Base-by-base conservation (phyloP, 2,797 vertebrate species). In the Parotocinclus haroldoi region DNA sequence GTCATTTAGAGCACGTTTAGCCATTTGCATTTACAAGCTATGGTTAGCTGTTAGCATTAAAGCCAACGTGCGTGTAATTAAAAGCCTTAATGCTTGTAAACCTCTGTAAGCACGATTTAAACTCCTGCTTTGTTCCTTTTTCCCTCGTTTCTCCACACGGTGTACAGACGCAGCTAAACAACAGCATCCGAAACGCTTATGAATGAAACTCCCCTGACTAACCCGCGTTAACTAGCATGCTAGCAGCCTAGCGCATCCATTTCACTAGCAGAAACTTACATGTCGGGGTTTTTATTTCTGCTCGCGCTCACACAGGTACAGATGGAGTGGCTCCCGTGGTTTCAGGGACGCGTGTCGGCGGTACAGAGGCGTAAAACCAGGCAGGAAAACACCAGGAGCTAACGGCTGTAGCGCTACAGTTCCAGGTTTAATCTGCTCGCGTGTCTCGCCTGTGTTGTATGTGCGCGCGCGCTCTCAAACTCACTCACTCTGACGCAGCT, bases 381-480 rank as follows among this genome's bases (percentile, higher is more conserved):
- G 7, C 14, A 8, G n/a, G 3, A 9, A 9, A n/a, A 14, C 7
- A 14, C 7, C 1, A 13, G 48, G 13, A n/a, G 48, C n/a, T 50
- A 16, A 50, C 48, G 48, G 48, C 48, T 13, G 48, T n/a, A n/a
- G n/a, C n/a, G n/a, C n/a, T n/a, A n/a, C n/a, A n/a, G n/a, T n/a
- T n/a, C n/a, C 6, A 9, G 48, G 14, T 14, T n/a, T n/a, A 50
- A 13, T 50, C 38, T 37, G 19, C 75, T 86, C 85, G 86, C 85
- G 89, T 58, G 79, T 7, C 80, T 60, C 39, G 36, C 19, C 42
- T 7, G 81, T 83, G 54, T 39, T 9, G 0, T 52, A 52, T 60
- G 78, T 76, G 66, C 60, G 84, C 75, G n/a, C n/a, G n/a, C n/a
- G n/a, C n/a, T n/a, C n/a, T n/a, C n/a, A n/a, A n/a, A n/a, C n/a